Base-by-base conservation (phyloP, 2,888 invertebrate species). In the Piscicola geometra region DNA sequence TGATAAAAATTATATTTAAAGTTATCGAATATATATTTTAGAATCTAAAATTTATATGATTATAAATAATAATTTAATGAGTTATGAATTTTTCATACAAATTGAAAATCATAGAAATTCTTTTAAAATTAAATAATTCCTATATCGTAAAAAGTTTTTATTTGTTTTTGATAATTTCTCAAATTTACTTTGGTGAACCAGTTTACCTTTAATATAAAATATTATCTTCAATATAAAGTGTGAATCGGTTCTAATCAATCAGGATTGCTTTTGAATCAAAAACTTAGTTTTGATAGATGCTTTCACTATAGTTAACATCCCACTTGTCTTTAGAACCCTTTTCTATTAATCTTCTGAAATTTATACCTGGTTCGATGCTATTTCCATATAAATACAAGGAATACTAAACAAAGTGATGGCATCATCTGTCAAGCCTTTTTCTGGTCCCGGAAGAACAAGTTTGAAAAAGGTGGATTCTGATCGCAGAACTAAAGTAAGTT, bases 181-280 rank as follows among this genome's bases (percentile, higher is more conserved):
- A 25, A 25, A 25, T 56, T 56, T 56, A 56, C 60, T 56, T 56
- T 25, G 60, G 60, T 5, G 60, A 21, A 56, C n/a, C 60, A 56
- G 60, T 56, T 56, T 56, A 56, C 60, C 60, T 56, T 56, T 56
- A 56, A 56, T 9, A 15, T 41, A n/a, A n/a, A n/a, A n/a, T 47
- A 15, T 47, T 47, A 15, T 21, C 50, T 47, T 47, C 21, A 47
- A 47, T 9, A 47, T 47, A 15, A 47, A 47, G 9, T 15, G 21
- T 47, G 50, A 21, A 47, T 15, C n/a, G n/a, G 25, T 25, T 25
- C 25, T 18, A 25, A 5, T 18, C 9, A 18, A 56, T 18, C 9
- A 56, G 21, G 21, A 56, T 56, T 3, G 5, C n/a, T n/a, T 56
- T 9, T 25, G n/a, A 56, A 3, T 56, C 25, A 9, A 56, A 5